Evolutionary conservation across 2,888 invertebrate genomes (phyloP).

Genomic region (Polyommatus iphigenia): DNA sequence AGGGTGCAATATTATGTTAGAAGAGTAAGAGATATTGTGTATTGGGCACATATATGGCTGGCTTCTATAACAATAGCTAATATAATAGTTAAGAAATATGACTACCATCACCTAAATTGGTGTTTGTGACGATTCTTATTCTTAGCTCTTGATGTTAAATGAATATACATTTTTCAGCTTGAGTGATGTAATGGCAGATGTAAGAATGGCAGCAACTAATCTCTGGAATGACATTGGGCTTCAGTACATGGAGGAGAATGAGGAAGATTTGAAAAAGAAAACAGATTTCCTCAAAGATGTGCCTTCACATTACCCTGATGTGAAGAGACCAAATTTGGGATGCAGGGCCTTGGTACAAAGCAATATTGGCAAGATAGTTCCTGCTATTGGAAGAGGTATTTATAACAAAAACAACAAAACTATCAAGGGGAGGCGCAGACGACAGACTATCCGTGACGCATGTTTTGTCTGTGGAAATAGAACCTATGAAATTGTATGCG

Average conservation of each 20-base stretch:
- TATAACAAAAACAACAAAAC: background rate
- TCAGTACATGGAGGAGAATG: conserved; percentile 92
- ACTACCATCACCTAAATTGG: too few relatives aligned
- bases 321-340: conserved; percentile 91
- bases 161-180: conserved; percentile 67
- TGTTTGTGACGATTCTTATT: too few relatives aligned
- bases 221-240: conserved; percentile 88
- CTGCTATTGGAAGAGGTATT: conserved; percentile 81
- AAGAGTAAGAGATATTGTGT: too few relatives aligned
- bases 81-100: too few relatives aligned
- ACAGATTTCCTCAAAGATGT: conserved; percentile 86
- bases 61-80: too few relatives aligned
- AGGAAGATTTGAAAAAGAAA: conserved; percentile 91
- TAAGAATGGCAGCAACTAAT: conserved; percentile 81
- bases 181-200: conserved; percentile 89
- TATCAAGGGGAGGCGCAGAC: too few relatives aligned
- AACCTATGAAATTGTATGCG: too few relatives aligned
- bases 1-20: too few relatives aligned
- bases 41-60: too few relatives aligned
- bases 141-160: too few relatives aligned
- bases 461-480: too few relatives aligned
- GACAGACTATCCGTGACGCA: too few relatives aligned
- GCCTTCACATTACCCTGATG: conserved; percentile 87
- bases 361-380: conserved; percentile 86
- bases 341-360: conserved; percentile 89